These are phyloP conservation scores for Clarias magur DNA, from an alignment of 2,113 vertebrate species.

Conservation along the genomic window DNA sequence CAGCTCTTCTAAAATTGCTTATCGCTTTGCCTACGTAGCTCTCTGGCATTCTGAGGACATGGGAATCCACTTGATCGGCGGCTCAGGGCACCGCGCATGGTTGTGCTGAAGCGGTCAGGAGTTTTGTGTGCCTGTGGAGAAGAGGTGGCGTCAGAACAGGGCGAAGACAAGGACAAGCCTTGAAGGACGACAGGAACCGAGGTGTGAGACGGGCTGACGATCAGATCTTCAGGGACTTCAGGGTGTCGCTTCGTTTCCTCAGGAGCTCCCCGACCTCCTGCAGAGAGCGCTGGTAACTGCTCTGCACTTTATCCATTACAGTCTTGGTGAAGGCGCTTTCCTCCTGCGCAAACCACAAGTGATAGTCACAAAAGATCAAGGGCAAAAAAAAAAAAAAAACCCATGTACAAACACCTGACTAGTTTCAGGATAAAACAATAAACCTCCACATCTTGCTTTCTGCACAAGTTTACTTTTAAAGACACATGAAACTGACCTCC, in stretches of 20 bases:
- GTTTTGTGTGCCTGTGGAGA: slow-evolving; percentile 47
- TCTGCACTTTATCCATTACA: slow-evolving; percentile 91
- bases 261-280: slow-evolving; percentile 93
- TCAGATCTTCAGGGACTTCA: slow-evolving; percentile 95
- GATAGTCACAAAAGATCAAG: neutral
- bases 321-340: slow-evolving; percentile 84
- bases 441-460: neutral
- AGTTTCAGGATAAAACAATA: no score
- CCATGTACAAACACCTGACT: no score
- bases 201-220: neutral
- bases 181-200: slow-evolving; percentile 10
- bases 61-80: slow-evolving; percentile 32
- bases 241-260: slow-evolving; percentile 89
- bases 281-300: slow-evolving; percentile 92
- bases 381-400: neutral
- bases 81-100: slow-evolving; percentile 52
- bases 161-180: slow-evolving; percentile 21
- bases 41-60: slow-evolving; percentile 24
- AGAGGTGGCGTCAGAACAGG: neutral
- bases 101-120: slow-evolving; percentile 71
- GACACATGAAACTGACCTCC: slow-evolving; percentile 66
- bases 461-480: neutral
- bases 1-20: slow-evolving; percentile 66
- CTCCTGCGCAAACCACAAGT: slow-evolving; percentile 71
- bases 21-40: slow-evolving; percentile 48